Conservation (phyloP, 2,888 invertebrate genomes). For the Meandrusa payeni region DNA sequence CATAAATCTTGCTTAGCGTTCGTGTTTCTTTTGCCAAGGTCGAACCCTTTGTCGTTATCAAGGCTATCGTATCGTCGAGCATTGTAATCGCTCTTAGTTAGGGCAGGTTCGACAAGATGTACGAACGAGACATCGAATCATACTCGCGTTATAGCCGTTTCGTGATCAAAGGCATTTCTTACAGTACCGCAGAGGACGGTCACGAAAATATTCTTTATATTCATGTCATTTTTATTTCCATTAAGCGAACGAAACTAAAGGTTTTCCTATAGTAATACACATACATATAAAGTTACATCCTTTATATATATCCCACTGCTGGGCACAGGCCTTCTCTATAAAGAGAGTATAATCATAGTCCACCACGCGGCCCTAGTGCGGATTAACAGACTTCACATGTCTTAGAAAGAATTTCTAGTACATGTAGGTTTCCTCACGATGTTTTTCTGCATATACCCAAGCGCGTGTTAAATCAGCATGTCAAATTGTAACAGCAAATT, state of each 20-base stretch:
- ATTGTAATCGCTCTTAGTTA: conserved; percentile 55
- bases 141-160: conserved; percentile 58
- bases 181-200: conserved; percentile 54
- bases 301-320: too few species aligned
- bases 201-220: conserved; percentile 65
- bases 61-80: conserved; percentile 18
- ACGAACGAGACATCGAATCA: conserved; percentile 55
- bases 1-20: conserved; percentile 20
- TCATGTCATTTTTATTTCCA: conserved; percentile 56
- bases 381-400: too few species aligned
- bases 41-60: conserved; percentile 22
- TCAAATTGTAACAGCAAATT: too few species aligned
- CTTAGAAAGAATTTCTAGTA: too few species aligned
- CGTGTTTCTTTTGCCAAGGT: conserved; percentile 22
- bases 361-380: too few species aligned
- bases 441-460: too few species aligned
- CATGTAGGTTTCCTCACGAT: too few species aligned
- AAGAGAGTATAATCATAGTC: too few species aligned
- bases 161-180: conserved; percentile 70
- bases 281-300: too few species aligned
- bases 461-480: too few species aligned
- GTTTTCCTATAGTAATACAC: too few species aligned
- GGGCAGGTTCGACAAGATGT: conserved; percentile 64
- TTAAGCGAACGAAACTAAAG: conserved; percentile 42
- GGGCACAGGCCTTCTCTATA: too few species aligned